phyloP scores from a whole-genome alignment of 1,140 invertebrate genomes.

The Psilanteris sp. region DNA sequence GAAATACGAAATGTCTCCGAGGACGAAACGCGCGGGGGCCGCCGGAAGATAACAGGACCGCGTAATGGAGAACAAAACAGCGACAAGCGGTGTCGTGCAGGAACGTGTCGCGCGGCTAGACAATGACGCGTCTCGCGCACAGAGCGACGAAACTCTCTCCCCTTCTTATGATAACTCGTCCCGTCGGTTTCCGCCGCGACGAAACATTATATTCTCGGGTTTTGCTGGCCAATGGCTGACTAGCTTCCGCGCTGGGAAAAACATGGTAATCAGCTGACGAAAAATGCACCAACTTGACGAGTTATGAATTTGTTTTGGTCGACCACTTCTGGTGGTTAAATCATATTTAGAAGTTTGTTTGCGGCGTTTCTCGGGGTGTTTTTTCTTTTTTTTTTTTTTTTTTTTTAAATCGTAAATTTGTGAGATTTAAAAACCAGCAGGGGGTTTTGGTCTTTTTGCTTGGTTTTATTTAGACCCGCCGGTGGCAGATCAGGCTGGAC shows the following conservation, averaged over 20 bases:
- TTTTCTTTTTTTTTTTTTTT: no score
- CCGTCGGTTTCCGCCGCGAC: slow-evolving; percentile 27
- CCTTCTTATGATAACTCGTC: slow-evolving; percentile 25
- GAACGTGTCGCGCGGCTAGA: slow-evolving; percentile 43
- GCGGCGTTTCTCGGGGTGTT: no score
- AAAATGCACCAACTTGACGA: slow-evolving; percentile 36
- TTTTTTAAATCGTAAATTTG: no score
- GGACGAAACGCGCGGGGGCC: slow-evolving; percentile 1
- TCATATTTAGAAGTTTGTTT: slow-evolving; percentile 18
- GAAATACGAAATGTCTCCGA: slow-evolving; percentile 21
- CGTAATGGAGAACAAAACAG: slow-evolving; percentile 58
- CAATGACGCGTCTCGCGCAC: slow-evolving; percentile 53
- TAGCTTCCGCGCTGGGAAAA: slow-evolving; percentile 16
- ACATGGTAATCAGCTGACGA: slow-evolving; percentile 37
- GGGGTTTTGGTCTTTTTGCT: no score
- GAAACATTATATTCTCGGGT: slow-evolving; percentile 31
- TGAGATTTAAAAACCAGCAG: no score
- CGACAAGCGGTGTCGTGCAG: slow-evolving; percentile 33
- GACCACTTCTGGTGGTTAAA: slow-evolving; percentile 17
- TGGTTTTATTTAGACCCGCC: no score
- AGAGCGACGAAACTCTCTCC: slow-evolving; percentile 12
- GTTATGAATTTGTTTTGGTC: slow-evolving; percentile 34
- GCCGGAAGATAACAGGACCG: slow-evolving; percentile 48
- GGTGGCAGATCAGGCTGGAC: no score
- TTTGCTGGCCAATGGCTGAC: slow-evolving; percentile 43